Evolutionary conservation across 2,888 invertebrate species (phyloP), one percentile per base, ranked within the genome.

Genomic region (Bugulina stolonifera): DNA sequence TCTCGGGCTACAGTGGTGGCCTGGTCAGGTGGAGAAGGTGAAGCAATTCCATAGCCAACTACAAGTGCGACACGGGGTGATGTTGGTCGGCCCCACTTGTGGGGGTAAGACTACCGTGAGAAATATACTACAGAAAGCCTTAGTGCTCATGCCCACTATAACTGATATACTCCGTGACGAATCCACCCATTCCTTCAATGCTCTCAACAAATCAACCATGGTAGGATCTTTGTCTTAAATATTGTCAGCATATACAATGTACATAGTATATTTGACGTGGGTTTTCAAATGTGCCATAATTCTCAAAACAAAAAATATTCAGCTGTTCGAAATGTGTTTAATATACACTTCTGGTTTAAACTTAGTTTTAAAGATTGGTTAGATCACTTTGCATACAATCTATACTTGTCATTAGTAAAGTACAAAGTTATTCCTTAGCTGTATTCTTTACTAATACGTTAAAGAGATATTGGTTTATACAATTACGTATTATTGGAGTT

Each of bases 21-120:
- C 82, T 0, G 77, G 77, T 35, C 84, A 84, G 78, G 77, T 81
- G 18, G 82, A 83, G 34, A 83, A 83, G 74, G 81, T 83, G 18
- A 80, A 82, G 64, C 84, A 84, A 78, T 79, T 84, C n/a, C 79
- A 84, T 75, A 82, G 79, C 75, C 84, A 84, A 78, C 80, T 84
- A 71, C 75, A 81, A 74, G 83, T 83, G 2, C 78, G 83, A 5
- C 83, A 84, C 72, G 84, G 84, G 0, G 82, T 84, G 57, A 84
- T 84, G 84, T 75, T 84, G 73, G 83, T 84, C 1, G 84, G 84
- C 1, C 83, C 83, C 0, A 81, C 83, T 1, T 82, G 83, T 34
- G 83, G 83, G 1, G 84, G 84, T 1, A 84, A 84, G 76, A 81
- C 83, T 0, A 78, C 81, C 0, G 78, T 80, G n/a, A 74, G 84